Conservation (phyloP, 2,113 vertebrate genomes). For the Vidua macroura region DNA sequence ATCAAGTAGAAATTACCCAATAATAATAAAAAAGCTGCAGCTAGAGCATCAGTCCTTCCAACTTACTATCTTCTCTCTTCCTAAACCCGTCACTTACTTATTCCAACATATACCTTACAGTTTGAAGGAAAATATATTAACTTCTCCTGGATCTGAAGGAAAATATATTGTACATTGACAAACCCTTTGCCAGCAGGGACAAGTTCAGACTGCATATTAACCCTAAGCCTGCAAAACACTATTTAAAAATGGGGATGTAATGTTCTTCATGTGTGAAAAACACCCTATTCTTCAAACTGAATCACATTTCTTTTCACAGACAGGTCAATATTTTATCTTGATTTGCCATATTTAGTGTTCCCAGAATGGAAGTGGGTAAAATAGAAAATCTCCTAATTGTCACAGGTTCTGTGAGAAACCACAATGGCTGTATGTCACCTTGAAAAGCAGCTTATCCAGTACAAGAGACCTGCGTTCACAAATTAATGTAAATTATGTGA, state of each 20-base stretch:
- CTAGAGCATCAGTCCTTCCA: background rate
- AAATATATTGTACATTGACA: background rate
- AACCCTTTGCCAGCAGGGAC: background rate
- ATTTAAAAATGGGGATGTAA: background rate
- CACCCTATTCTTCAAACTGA: constrained; percentile 2
- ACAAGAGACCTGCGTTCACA: constrained; percentile 11
- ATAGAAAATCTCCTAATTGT: constrained; percentile 46
- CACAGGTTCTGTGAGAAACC: background rate
- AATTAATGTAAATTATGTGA: constrained; percentile 58
- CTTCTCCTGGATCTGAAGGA: background rate
- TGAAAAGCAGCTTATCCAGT: constrained; percentile 50
- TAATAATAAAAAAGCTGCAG: background rate
- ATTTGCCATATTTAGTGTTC: constrained; percentile 36
- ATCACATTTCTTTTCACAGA: constrained; percentile 27
- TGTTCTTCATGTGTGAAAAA: background rate
- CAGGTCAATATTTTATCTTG: constrained; percentile 44
- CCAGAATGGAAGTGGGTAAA: constrained; percentile 7
- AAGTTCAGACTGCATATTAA: background rate
- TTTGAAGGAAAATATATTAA: background rate
- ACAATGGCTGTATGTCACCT: constrained; percentile 45
- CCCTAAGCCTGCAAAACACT: background rate
- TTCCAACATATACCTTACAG: background rate
- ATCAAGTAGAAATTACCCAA: background rate
- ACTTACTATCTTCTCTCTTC: background rate
- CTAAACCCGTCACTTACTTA: background rate